A percentile compares a stretch with the other conserved stretches of the same genome.
These are phyloP conservation scores for Mastacembelus armatus DNA, from an alignment of 2,797 vertebrate species.

Conservation along the genomic window DNA sequence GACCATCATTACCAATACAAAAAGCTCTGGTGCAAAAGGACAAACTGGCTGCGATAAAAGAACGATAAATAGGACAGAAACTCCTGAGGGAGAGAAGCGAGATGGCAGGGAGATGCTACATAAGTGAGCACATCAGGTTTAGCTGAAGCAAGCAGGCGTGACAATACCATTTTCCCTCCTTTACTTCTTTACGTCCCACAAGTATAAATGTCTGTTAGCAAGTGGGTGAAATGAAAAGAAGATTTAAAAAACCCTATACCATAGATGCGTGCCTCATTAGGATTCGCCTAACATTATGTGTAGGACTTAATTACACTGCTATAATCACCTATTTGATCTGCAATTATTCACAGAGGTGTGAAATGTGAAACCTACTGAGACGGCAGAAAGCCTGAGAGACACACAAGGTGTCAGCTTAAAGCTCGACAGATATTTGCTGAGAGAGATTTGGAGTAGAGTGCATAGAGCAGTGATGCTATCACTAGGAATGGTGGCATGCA, in stretches of 20 bases:
- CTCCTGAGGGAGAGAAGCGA: conserved; percentile 58
- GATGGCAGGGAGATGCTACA: conserved; percentile 46
- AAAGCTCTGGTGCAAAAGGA: conserved; percentile 75
- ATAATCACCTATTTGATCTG: conserved; percentile 78
- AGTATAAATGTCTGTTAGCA: conserved; percentile 32
- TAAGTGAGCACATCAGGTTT: conserved; percentile 58
- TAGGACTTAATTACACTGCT: conserved; percentile 78
- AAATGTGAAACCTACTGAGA: conserved; percentile 75
- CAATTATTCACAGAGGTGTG: conserved; percentile 80
- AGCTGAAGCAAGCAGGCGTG: conserved; percentile 61
- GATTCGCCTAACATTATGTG: conserved; percentile 72
- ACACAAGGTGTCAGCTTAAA: conserved; percentile 54
- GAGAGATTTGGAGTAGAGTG: conserved; percentile 53
- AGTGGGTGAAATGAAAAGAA: conserved; percentile 58
- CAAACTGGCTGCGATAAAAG: conserved; percentile 74
- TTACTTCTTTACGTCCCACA: conserved; percentile 53
- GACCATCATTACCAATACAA: conserved; percentile 73
- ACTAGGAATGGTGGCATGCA: conserved; percentile 57
- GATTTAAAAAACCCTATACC: conserved; percentile 46
- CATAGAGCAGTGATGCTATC: conserved; percentile 74
- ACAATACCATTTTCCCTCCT: conserved; percentile 57
- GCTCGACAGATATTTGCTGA: conserved; percentile 54
- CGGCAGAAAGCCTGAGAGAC: conserved; percentile 59
- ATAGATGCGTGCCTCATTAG: conserved; percentile 65
- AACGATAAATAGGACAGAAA: conserved; percentile 78